Conservation (phyloP, 2,797 vertebrate species). For the Meda fulgida region DNA sequence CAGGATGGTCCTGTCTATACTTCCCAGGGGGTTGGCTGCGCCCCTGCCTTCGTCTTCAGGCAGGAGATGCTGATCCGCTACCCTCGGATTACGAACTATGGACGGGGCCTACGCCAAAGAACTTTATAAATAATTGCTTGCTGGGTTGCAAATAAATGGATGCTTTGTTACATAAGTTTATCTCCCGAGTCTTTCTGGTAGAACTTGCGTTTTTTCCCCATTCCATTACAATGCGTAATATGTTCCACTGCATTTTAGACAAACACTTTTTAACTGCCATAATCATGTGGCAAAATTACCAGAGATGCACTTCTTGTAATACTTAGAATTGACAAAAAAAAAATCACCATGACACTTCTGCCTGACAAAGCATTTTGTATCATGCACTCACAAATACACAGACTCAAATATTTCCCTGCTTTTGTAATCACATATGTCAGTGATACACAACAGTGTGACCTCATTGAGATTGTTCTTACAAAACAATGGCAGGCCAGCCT, state of each 20-base stretch:
- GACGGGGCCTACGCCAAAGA: too few species aligned
- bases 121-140: too few species aligned
- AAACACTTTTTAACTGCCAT: not conserved
- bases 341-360: not conserved
- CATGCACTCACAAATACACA: constrained; percentile 21
- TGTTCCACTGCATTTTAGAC: not conserved
- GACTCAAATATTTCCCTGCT: constrained; percentile 53
- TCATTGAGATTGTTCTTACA: constrained; percentile 66
- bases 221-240: not conserved
- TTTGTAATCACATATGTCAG: constrained; percentile 73
- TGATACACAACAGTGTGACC: constrained; percentile 74
- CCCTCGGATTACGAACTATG: too few species aligned
- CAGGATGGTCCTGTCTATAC: too few species aligned
- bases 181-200: too few species aligned
- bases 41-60: too few species aligned
- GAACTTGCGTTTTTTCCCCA: too few species aligned
- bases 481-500: constrained; percentile 72
- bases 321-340: not conserved
- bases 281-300: not conserved
- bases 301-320: not conserved
- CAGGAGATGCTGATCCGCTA: too few species aligned
- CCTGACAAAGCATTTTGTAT: not conserved
- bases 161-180: too few species aligned
- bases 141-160: too few species aligned
- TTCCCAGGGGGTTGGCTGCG: too few species aligned